Evolutionary conservation across 2,888 invertebrate species (phyloP).

Genomic region (Caenorhabditis wallacei): DNA sequence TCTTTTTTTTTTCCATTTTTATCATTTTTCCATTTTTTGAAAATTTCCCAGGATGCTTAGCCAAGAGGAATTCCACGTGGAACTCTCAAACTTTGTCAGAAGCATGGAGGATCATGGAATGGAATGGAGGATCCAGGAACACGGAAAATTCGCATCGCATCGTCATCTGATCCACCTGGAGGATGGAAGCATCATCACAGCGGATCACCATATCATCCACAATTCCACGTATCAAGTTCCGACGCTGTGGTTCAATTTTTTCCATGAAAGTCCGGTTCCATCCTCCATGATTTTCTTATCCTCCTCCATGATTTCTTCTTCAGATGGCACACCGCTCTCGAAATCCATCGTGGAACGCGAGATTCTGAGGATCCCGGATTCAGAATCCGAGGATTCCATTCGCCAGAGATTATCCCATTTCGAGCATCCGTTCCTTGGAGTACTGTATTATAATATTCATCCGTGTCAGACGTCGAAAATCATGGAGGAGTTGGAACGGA

Average conservation of each 20-base stretch:
- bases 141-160: conserved; percentile 37
- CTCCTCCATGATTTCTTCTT: background rate
- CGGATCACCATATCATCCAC: conserved; percentile 70
- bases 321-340: conserved; percentile 47
- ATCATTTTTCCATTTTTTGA: background rate
- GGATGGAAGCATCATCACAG: conserved; percentile 6
- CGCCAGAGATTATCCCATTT: conserved; percentile 36
- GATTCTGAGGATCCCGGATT: conserved; percentile 27
- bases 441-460: conserved; percentile 80
- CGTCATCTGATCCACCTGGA: conserved; percentile 26
- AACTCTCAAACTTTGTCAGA: conserved; percentile 22
- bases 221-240: conserved; percentile 75
- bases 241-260: conserved; percentile 79
- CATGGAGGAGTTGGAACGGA: conserved; percentile 68
- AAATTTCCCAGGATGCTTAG: conserved; percentile 24
- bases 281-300: background rate
- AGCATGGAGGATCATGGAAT: conserved; percentile 17
- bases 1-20: background rate
- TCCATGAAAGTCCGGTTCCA: conserved; percentile 62
- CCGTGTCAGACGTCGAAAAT: conserved; percentile 77
- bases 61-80: conserved; percentile 36
- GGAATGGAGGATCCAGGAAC: conserved; percentile 40
- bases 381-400: conserved; percentile 23
- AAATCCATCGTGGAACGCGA: conserved; percentile 35
- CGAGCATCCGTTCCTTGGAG: conserved; percentile 72